Conservation (phyloP, 1,140 invertebrate genomes). For the Himalopsyche phryganea region DNA sequence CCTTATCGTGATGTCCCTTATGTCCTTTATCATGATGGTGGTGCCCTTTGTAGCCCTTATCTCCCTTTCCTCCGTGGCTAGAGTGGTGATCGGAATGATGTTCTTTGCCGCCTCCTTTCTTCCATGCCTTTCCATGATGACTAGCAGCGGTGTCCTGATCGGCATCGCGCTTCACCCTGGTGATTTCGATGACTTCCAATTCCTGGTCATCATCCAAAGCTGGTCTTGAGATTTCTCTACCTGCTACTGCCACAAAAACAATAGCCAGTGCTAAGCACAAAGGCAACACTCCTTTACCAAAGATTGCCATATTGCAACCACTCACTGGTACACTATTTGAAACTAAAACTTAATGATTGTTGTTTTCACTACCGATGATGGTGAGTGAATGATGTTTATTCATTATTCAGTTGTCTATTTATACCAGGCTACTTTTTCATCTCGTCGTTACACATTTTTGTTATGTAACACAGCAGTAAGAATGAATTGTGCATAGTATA, state of each 20-base stretch:
- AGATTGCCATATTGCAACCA: slow-evolving; percentile 25
- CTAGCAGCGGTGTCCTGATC: neutral
- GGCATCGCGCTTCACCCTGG: slow-evolving; percentile 12
- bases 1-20: slow-evolving; percentile 68
- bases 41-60: slow-evolving; percentile 59
- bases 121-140: slow-evolving; percentile 10
- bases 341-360: slow-evolving; percentile 1
- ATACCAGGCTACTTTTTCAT: slow-evolving; percentile 12
- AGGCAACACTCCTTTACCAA: slow-evolving; percentile 23
- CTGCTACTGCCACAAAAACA: slow-evolving; percentile 11
- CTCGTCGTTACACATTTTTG: no score
- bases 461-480: no score
- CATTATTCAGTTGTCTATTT: slow-evolving; percentile 15
- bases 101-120: slow-evolving; percentile 30
- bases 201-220: slow-evolving; percentile 25
- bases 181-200: slow-evolving; percentile 12
- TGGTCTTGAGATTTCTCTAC: slow-evolving; percentile 23
- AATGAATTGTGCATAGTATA: no score
- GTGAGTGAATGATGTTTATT: slow-evolving; percentile 21
- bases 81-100: slow-evolving; percentile 56
- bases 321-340: slow-evolving; percentile 6
- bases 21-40: slow-evolving; percentile 58
- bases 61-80: slow-evolving; percentile 52
- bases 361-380: slow-evolving; percentile 14
- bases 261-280: slow-evolving; percentile 14